These are phyloP conservation scores for Agelastica alni DNA, from an alignment of 2,888 invertebrate genomes.

Conservation along the genomic window DNA sequence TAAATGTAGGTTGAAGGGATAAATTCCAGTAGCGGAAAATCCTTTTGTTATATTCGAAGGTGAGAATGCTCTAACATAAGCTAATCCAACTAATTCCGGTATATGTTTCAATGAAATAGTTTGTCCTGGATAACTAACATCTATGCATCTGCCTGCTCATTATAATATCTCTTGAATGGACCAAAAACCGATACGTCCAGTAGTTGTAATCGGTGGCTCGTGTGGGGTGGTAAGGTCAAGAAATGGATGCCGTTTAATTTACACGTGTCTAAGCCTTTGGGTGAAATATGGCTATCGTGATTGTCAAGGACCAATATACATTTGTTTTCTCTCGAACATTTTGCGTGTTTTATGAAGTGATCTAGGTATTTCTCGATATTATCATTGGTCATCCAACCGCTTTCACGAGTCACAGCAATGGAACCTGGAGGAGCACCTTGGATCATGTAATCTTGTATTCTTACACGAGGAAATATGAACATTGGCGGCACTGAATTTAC, in stretches of 20 bases:
- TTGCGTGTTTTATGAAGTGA: constrained; percentile 12
- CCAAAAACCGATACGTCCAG: constrained; percentile 26
- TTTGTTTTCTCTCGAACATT: no score
- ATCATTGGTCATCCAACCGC: constrained; percentile 17
- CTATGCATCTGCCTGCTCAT: neutral
- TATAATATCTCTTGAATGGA: neutral
- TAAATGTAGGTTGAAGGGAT: constrained; percentile 26
- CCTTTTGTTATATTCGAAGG: neutral
- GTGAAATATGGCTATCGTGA: constrained; percentile 26
- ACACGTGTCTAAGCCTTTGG: constrained; percentile 11
- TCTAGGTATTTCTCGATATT: constrained; percentile 16
- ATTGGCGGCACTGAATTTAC: no score
- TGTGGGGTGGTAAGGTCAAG: neutral
- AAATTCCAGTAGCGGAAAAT: constrained; percentile 23
- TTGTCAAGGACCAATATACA: constrained; percentile 24
- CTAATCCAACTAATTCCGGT: constrained; percentile 18
- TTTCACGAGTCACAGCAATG: constrained; percentile 1
- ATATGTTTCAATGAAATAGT: neutral
- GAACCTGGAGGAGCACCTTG: no score
- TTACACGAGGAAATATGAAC: no score
- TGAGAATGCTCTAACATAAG: neutral
- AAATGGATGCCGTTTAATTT: neutral
- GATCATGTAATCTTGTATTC: no score
- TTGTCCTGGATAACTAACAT: neutral
- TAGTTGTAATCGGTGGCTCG: constrained; percentile 20